These are phyloP conservation scores for Alaudala cheleensis DNA, from an alignment of 2,113 vertebrate species.

Conservation along the genomic window DNA sequence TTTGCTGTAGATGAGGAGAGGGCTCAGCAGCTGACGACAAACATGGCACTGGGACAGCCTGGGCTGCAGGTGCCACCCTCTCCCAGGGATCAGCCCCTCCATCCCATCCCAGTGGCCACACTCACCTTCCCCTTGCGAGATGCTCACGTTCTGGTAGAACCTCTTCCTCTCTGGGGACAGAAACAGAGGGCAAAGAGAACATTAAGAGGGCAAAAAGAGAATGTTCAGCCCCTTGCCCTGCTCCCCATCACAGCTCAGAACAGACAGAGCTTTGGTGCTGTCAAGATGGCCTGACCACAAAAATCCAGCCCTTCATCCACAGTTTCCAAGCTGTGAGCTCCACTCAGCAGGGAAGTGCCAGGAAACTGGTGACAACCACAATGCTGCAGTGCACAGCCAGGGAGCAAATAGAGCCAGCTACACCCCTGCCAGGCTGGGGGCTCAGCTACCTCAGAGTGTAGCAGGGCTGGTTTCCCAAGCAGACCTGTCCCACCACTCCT, in stretches of 20 bases:
- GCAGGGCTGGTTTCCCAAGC: not conserved
- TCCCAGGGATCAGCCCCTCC: not conserved
- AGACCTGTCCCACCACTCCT: not conserved
- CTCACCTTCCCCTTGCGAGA: conserved; percentile 93
- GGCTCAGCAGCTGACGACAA: not conserved
- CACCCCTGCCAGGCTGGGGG: not conserved
- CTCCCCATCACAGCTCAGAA: not conserved
- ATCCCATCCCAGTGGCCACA: rapidly evolving
- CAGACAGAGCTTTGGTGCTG: rapidly evolving
- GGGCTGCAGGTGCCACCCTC: rapidly evolving
- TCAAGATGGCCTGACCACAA: rapidly evolving
- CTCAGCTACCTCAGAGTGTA: not conserved
- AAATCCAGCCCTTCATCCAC: not conserved
- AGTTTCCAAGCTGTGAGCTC: not conserved
- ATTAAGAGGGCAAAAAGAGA: not conserved
- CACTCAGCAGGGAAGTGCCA: rapidly evolving
- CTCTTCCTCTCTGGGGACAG: conserved; percentile 84
- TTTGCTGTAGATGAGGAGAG: not conserved
- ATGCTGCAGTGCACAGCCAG: not conserved
- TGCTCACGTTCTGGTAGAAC: conserved; percentile 93
- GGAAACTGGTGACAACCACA: not conserved
- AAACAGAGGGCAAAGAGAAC: not conserved
- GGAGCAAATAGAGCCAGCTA: not conserved
- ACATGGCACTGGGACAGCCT: not conserved
- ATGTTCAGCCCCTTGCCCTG: not conserved